Evolutionary conservation across 2,113 vertebrate species (phyloP).

Genomic region (Pagrus major): DNA sequence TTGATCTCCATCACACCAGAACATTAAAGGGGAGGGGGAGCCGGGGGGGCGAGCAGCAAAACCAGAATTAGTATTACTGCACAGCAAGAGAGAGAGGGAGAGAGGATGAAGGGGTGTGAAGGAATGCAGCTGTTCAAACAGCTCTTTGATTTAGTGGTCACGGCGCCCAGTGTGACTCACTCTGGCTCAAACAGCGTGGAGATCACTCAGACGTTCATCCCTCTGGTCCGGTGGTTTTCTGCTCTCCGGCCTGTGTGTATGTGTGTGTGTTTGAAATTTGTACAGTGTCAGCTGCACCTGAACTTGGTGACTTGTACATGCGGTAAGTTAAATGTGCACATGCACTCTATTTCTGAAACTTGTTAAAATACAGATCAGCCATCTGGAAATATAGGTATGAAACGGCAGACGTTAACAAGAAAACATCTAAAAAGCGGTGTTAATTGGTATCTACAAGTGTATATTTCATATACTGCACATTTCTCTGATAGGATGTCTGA

Average conservation of each 20-base stretch:
- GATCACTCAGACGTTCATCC: conserved; percentile 65
- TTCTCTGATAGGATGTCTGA: neutral
- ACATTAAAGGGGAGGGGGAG: neutral
- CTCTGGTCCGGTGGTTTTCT: conserved; percentile 40
- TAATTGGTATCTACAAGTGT: neutral
- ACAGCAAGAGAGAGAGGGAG: conserved; percentile 21
- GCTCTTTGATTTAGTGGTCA: conserved; percentile 79
- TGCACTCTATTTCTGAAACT: neutral
- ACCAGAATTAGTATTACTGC: conserved; percentile 43
- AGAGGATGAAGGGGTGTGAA: conserved; percentile 75
- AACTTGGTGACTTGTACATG: conserved; percentile 15
- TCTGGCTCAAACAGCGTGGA: conserved; percentile 61
- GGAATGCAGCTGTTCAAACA: conserved; percentile 82
- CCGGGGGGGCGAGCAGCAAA: conserved; percentile 27
- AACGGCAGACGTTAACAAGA: neutral
- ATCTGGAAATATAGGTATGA: neutral
- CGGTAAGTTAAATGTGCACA: neutral
- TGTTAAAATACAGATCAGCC: neutral
- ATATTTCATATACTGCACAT: neutral
- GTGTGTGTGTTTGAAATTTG: neutral
- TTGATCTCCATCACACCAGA: conserved; percentile 50
- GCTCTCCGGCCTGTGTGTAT: conserved; percentile 11
- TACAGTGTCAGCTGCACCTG: neutral
- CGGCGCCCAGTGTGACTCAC: conserved; percentile 69
- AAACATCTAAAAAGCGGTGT: neutral